Evolutionary conservation across 1,140 invertebrate genomes (phyloP).

Genomic region (Portunus trituberculatus): DNA sequence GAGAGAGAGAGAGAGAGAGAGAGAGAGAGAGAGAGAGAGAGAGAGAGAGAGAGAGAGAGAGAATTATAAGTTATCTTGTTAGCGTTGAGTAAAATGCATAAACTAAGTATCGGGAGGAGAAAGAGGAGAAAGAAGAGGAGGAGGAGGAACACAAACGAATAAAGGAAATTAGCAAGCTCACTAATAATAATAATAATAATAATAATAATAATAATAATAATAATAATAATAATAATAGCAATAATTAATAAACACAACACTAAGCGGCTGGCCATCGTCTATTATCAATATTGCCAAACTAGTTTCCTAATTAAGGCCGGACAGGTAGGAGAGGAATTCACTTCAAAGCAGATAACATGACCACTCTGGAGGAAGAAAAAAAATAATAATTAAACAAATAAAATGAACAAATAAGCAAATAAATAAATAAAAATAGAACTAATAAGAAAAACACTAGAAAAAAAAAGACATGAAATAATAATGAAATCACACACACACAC

Average conservation of each 20-base stretch:
- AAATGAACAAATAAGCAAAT: neutral
- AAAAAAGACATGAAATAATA: no score
- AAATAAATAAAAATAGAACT: neutral
- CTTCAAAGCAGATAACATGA: neutral
- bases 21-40: neutral
- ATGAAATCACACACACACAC: no score
- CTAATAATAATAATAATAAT: neutral
- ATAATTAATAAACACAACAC: neutral
- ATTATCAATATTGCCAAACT: neutral
- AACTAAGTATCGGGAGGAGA: neutral
- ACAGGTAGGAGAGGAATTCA: neutral
- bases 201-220: neutral
- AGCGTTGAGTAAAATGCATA: no score
- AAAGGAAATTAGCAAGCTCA: neutral
- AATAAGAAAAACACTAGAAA: no score
- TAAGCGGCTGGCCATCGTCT: neutral
- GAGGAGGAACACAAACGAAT: neutral
- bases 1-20: neutral
- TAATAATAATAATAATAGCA: no score
- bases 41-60: neutral
- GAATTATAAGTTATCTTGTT: neutral
- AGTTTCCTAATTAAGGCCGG: neutral
- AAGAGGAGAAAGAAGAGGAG: neutral
- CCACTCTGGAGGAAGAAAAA: neutral
- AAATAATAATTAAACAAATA: neutral